These are phyloP conservation scores for Phyllopteryx taeniolatus DNA, from an alignment of 2,113 vertebrate genomes.

Conservation along the genomic window DNA sequence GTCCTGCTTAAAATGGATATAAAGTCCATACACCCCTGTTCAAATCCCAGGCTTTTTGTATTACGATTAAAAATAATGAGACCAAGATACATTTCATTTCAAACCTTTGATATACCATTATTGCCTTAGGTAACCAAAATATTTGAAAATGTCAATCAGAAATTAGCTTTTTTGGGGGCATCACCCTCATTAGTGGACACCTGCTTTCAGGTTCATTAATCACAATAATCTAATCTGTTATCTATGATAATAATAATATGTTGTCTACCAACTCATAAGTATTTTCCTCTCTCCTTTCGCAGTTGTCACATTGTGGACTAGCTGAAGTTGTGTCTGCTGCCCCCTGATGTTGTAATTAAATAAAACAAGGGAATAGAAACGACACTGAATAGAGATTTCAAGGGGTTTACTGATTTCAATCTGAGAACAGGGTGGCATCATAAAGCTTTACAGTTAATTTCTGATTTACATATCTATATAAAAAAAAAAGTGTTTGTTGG, in stretches of 20 bases:
- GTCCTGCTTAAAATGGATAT: not conserved
- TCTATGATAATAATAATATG: not conserved
- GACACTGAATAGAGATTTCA: conserved; percentile 2
- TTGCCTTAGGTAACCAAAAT: no score
- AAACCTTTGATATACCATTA: no score
- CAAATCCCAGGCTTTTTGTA: no score
- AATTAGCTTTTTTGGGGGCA: no score
- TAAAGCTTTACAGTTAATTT: no score
- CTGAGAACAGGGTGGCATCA: no score
- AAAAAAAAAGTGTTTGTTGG: not conserved
- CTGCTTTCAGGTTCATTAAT: conserved; percentile 41
- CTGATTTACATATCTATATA: not conserved
- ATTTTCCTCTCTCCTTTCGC: not conserved
- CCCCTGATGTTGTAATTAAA: conserved; percentile 42
- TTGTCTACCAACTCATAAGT: conserved; percentile 35
- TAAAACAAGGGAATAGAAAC: conserved; percentile 14
- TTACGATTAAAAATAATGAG: no score
- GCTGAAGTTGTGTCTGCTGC: conserved; percentile 38
- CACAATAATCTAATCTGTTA: conserved; percentile 18
- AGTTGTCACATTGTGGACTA: not conserved
- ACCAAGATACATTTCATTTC: no score
- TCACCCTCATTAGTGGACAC: not conserved
- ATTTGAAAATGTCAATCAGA: no score
- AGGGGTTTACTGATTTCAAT: not conserved
- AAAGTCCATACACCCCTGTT: no score